These are phyloP conservation scores for Drepana falcataria DNA, from an alignment of 2,888 invertebrate genomes.

Conservation along the genomic window DNA sequence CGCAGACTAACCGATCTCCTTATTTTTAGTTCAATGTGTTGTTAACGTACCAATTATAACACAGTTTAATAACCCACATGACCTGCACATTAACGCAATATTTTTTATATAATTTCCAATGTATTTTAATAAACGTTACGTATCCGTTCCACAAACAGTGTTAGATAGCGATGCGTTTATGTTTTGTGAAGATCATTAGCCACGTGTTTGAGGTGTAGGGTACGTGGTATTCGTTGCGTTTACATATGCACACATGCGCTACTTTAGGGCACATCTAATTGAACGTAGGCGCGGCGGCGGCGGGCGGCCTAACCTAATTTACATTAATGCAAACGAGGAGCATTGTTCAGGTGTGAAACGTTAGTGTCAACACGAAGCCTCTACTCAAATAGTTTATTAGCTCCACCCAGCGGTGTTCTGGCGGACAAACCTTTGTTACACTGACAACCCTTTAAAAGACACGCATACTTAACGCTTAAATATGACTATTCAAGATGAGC, in stretches of 20 bases:
- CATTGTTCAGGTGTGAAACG: conserved; percentile 79
- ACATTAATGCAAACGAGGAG: conserved; percentile 78
- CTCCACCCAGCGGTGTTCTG: conserved; percentile 74
- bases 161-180: conserved; percentile 24
- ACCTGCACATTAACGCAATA: neutral
- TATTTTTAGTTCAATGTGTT: conserved; percentile 41
- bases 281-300: conserved; percentile 66
- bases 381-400: conserved; percentile 77
- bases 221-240: conserved; percentile 52
- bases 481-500: conserved; percentile 59
- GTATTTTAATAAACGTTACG: conserved; percentile 18
- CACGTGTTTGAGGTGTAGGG: conserved; percentile 46
- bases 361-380: conserved; percentile 75
- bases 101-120: neutral
- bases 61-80: neutral
- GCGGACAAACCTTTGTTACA: conserved; percentile 68
- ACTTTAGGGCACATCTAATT: conserved; percentile 73
- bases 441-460: conserved; percentile 67
- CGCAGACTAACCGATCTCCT: conserved; percentile 37
- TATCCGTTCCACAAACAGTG: neutral
- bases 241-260: conserved; percentile 65
- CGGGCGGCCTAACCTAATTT: conserved; percentile 73
- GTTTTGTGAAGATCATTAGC: conserved; percentile 37
- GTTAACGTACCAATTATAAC: neutral
- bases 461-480: conserved; percentile 69